Conservation (phyloP, 2,888 invertebrate species). For the Pedicia rivosa region DNA sequence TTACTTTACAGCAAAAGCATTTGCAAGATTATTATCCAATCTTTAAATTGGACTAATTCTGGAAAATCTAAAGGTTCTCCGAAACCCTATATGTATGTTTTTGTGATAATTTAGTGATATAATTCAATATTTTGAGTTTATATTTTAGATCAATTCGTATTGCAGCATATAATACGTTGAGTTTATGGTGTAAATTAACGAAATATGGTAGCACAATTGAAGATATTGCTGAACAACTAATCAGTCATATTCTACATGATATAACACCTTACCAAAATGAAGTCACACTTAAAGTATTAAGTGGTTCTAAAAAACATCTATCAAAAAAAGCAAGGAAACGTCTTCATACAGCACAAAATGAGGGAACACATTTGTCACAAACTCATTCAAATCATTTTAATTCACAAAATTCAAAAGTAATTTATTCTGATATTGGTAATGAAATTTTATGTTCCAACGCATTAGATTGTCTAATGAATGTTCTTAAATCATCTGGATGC, state of each 20-base stretch:
- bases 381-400: conserved; percentile 15
- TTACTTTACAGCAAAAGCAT: conserved; percentile 16
- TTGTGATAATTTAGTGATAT: not conserved
- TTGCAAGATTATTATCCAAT: conserved; percentile 16
- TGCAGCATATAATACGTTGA: conserved; percentile 16
- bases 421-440: conserved; percentile 15
- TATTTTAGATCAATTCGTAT: too few relatives aligned
- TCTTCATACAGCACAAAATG: conserved; percentile 21
- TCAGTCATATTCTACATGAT: conserved; percentile 17
- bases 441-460: conserved; percentile 16
- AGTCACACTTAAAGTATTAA: conserved; percentile 18
- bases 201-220: conserved; percentile 18
- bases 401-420: conserved; percentile 13
- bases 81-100: conserved; percentile 19
- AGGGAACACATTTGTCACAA: conserved; percentile 18
- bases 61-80: conserved; percentile 15
- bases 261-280: conserved; percentile 17
- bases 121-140: too few relatives aligned
- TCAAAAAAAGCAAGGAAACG: conserved; percentile 22
- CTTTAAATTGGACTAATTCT: conserved; percentile 20
- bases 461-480: conserved; percentile 15
- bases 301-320: conserved; percentile 20
- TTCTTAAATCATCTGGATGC: conserved; percentile 10
- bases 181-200: conserved; percentile 18
- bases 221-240: conserved; percentile 15